Evolutionary conservation across 2,888 invertebrate genomes (phyloP).

Genomic region (Drosophila bunnanda): DNA sequence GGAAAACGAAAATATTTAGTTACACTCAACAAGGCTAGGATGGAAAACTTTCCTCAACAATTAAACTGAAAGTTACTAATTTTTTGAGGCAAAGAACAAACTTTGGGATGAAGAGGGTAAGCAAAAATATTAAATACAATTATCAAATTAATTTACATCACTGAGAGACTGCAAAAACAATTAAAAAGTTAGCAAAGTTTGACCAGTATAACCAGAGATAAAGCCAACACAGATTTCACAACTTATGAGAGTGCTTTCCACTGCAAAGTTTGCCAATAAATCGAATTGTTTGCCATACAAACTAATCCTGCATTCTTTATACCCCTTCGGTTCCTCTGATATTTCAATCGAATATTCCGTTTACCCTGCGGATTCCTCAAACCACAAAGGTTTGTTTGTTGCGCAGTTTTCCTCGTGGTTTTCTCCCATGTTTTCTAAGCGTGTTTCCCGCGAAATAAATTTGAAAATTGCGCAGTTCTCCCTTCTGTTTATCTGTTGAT

Average conservation of each 20-base stretch:
- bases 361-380: conserved; percentile 20
- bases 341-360: conserved; percentile 34
- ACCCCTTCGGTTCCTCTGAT: conserved; percentile 5
- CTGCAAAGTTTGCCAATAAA: conserved; percentile 41
- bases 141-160: conserved; percentile 40
- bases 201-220: conserved; percentile 2
- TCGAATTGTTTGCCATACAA: conserved; percentile 27
- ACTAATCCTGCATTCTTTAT: conserved; percentile 21
- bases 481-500: conserved; percentile 39
- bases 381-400: conserved; percentile 37
- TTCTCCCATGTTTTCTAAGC: conserved; percentile 20
- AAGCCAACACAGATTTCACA: conserved; percentile 4
- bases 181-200: conserved; percentile 38
- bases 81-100: conserved; percentile 25
- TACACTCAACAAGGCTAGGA: conserved; percentile 8
- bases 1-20: conserved; percentile 22
- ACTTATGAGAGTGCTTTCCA: neutral
- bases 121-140: conserved; percentile 42
- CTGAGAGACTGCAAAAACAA: conserved; percentile 31
- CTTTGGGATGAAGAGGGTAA: neutral
- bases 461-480: conserved; percentile 21
- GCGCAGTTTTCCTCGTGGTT: conserved; percentile 26
- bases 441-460: conserved; percentile 25
- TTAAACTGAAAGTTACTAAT: conserved; percentile 30
- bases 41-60: conserved; percentile 35